Conservation (phyloP, 2,888 invertebrate genomes). For the Brachyopa scutellaris region DNA sequence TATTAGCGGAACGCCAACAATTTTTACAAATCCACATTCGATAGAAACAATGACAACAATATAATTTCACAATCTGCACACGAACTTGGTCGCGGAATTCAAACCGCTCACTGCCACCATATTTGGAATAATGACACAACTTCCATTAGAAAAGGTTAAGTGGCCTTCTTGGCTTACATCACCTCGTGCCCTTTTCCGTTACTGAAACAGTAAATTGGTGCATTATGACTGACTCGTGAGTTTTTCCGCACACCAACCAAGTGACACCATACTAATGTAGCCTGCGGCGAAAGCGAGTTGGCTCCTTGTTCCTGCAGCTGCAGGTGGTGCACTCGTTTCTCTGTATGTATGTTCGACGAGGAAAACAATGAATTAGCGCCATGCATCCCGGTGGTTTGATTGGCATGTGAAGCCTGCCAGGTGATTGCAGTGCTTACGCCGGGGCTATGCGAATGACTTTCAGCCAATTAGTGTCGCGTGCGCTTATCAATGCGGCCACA, state of each 20-base stretch:
- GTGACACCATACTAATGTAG: conserved; percentile 33
- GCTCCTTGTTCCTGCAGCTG: conserved; percentile 34
- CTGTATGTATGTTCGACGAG: not conserved
- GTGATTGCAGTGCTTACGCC: conserved; percentile 52
- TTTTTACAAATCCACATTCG: conserved; percentile 32
- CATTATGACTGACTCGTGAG: conserved; percentile 54
- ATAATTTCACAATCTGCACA: conserved; percentile 61
- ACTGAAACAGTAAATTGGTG: conserved; percentile 47
- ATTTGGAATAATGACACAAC: conserved; percentile 28
- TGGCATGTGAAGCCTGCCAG: conserved; percentile 71
- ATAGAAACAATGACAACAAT: conserved; percentile 61
- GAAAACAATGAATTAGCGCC: conserved; percentile 71
- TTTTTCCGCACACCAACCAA: conserved; percentile 21
- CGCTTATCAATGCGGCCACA: conserved; percentile 68
- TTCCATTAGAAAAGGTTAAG: conserved; percentile 63
- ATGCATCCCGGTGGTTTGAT: conserved; percentile 62
- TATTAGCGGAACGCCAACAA: conserved; percentile 59
- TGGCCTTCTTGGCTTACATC: conserved; percentile 63
- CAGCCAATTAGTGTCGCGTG: conserved; percentile 71
- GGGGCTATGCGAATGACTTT: conserved; percentile 47
- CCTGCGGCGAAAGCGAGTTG: conserved; percentile 30
- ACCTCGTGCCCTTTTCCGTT: conserved; percentile 34
- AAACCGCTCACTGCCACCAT: conserved; percentile 1
- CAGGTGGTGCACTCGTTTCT: conserved; percentile 36
- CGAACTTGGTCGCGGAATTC: conserved; percentile 53